Evolutionary conservation across 2,113 vertebrate genomes (phyloP).

Genomic region (Albula goreensis): DNA sequence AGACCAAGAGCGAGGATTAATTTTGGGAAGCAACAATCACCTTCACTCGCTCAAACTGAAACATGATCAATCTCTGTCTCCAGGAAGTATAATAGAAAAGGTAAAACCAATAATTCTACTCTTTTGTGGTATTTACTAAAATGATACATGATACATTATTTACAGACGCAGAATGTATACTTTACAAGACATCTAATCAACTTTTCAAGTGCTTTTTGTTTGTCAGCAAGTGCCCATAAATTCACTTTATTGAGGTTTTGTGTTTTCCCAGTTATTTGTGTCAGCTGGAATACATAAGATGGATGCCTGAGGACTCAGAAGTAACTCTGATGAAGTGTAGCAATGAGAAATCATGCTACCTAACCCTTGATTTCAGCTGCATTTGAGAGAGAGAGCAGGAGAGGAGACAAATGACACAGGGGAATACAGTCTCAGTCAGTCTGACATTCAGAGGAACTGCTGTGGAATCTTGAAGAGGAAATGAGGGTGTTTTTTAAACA

Average conservation of each 20-base stretch:
- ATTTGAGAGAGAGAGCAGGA: neutral
- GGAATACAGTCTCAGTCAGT: neutral
- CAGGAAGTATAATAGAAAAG: neutral
- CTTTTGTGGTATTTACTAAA: too few species aligned
- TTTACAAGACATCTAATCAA: neutral
- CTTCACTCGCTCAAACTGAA: neutral
- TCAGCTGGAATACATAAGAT: neutral
- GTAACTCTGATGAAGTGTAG: conserved; percentile 16
- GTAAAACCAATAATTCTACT: neutral
- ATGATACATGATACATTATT: neutral
- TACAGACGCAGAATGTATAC: too few species aligned
- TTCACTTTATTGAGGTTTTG: too few species aligned
- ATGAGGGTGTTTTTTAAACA: neutral
- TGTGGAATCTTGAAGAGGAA: conserved; percentile 3
- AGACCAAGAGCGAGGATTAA: neutral
- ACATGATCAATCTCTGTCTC: neutral
- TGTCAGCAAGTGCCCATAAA: too few species aligned
- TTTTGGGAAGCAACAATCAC: neutral
- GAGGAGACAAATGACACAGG: conserved; percentile 1
- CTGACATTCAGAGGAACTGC: neutral
- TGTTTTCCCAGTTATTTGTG: neutral
- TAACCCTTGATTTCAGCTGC: neutral
- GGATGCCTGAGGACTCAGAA: conserved; percentile 3
- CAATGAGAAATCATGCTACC: neutral
- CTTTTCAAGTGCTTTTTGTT: too few species aligned